A percentile compares a stretch with the other conserved stretches of the same genome.
Evolutionary conservation across 2,113 vertebrate species (phyloP).

Genomic region (Dendropsophus ebraccatus): DNA sequence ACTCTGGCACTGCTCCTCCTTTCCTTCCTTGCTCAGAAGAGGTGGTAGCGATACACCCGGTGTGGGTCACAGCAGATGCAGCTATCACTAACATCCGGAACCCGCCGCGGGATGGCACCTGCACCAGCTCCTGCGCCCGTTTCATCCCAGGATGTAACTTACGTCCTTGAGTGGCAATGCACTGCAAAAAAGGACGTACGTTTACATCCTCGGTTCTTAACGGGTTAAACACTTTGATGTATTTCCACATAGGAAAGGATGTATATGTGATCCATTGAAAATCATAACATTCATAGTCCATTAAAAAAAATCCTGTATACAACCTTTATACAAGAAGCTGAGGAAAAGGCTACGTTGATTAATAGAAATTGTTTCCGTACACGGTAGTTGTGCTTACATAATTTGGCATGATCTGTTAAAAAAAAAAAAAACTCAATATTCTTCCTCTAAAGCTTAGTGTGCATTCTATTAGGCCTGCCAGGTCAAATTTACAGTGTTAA

Average conservation of each 20-base stretch:
- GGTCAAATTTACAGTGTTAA: slow-evolving; percentile 63
- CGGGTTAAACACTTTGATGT: too few species aligned
- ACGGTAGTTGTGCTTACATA: slow-evolving; percentile 64
- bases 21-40: too few species aligned
- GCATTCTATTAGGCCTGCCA: slow-evolving; percentile 56
- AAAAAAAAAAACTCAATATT: slow-evolving; percentile 61
- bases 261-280: slow-evolving; percentile 61
- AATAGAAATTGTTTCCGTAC: slow-evolving; percentile 67
- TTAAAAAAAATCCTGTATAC: slow-evolving; percentile 69
- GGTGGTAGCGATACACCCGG: too few species aligned
- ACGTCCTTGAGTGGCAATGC: too few species aligned
- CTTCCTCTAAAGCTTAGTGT: slow-evolving; percentile 62
- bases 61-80: too few species aligned
- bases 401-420: slow-evolving; percentile 67
- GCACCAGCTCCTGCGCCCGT: too few species aligned
- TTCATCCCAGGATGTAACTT: too few species aligned
- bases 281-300: slow-evolving; percentile 61
- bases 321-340: slow-evolving; percentile 68
- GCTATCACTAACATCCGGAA: too few species aligned
- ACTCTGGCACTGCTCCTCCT: too few species aligned
- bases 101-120: too few species aligned
- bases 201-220: too few species aligned
- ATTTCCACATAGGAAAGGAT: not conserved
- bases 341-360: slow-evolving; percentile 68
- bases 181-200: too few species aligned